A percentile compares a stretch with the other conserved stretches of the same genome.
Evolutionary conservation across 2,113 vertebrate species (phyloP).

Genomic region (Clarias magur): DNA sequence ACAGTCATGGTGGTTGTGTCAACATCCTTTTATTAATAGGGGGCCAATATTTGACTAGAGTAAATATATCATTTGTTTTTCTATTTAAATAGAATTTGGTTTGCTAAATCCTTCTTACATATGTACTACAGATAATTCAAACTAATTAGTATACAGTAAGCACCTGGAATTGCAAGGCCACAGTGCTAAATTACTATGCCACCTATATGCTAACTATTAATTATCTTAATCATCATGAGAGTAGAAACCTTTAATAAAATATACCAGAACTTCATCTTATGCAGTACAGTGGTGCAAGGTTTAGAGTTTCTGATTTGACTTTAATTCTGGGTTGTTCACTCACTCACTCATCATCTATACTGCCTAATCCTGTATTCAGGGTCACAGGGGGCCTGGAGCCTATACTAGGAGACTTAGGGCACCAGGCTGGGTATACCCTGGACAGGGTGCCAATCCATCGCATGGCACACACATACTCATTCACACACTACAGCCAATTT

Average conservation of each 20-base stretch:
- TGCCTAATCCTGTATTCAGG: too few relatives aligned
- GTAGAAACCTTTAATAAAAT: neutral
- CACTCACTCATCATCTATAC: neutral
- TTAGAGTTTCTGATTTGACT: neutral
- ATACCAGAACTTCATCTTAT: neutral
- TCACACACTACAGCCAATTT: too few relatives aligned
- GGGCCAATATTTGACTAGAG: constrained; percentile 8
- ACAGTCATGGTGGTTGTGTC: neutral
- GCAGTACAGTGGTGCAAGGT: neutral
- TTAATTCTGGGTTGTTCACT: neutral
- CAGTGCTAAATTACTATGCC: too few relatives aligned
- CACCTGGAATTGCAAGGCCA: too few relatives aligned
- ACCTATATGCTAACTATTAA: neutral
- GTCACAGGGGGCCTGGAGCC: too few relatives aligned
- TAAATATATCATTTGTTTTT: neutral
- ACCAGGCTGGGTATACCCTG: too few relatives aligned
- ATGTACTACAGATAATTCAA: neutral
- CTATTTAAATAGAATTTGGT: neutral
- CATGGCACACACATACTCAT: too few relatives aligned
- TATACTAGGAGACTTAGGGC: too few relatives aligned
- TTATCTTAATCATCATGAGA: neutral
- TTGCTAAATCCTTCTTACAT: neutral
- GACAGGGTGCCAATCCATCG: too few relatives aligned
- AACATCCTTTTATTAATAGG: neutral
- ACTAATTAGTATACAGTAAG: neutral